Evolutionary conservation across 2,113 vertebrate genomes (phyloP), one percentile per base, ranked within the genome.

Genomic region (Osmerus eperlanus): DNA sequence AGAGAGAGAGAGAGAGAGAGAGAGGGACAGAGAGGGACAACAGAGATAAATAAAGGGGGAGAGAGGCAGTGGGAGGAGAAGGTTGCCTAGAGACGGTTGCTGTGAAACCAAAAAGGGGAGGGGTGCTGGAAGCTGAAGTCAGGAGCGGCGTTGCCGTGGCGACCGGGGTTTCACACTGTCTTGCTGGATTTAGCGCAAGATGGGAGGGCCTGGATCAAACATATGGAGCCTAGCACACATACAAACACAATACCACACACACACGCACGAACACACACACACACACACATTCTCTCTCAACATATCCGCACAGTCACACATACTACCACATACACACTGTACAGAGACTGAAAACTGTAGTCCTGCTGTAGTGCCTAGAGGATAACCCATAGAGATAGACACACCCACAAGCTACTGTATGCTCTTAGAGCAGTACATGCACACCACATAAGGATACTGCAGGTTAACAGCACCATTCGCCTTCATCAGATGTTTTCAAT

Each of bases 81-180:
- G 64, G 77, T 78, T 78, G 67, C 77, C 70, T 66, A 78, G 77
- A 51, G 58, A 78, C 68, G 29, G 68, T 73, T 74, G 67, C 55
- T 52, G 47, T 70, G 68, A 70, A 67, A 70, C 71, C 65, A 65
- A 12, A 47, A 47, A 36, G 72, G 71, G 70, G 76, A 65, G 71
- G 54, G 72, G 72, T 66, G 67, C 67, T 58, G 59, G 72, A 67
- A 74, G 63, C 72, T 64, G 67, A 23, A 78, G 47, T 70, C 61
- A 65, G 53, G 56, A 78, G 76, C 65, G 52, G 25, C 59, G 76
- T 78, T 78, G 76, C 71, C 60, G 14, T 73, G 71, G 76, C 55
- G 36, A 78, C 67, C 56, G 51, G 16, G 61, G 68, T 71, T 71
- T 70, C 74, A 66, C 74, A 63, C 64, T 59, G 65, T 65, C 62